Base-by-base conservation (phyloP, 2,797 vertebrate genomes). In the Pterois miles region DNA sequence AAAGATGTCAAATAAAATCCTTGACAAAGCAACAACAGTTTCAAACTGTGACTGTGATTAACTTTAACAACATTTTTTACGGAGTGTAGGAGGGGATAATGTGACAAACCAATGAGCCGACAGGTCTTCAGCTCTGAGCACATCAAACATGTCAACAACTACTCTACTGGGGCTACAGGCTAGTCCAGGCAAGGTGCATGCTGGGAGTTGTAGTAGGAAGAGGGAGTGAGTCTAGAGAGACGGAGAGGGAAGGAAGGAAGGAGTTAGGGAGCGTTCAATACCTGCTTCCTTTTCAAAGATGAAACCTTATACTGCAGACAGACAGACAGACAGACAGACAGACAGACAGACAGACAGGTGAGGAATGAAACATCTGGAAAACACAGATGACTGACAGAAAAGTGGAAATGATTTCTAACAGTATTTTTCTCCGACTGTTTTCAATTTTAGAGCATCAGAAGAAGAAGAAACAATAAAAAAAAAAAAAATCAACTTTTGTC, bases 201-300 rank as follows among this genome's bases (percentile, higher is more conserved):
- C 93, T 91, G 89, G 91, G 93, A 89, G 31, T 6, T 70, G 82
- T 81, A 83, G 80, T 72, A 34, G 11, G 53, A 31, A 56, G 56
- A 71, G 72, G 56, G 38, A 48, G 65, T 84, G 77, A 83, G 72
- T 81, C 52, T 81, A 18, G 22, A 18, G 56, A 58, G 20, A 22
- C 65, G 62, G 18, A 8, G 38, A 56, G 8, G 34, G 56, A 20
- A 57, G 48, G 18, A 43, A 27, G 54, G 46, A 29, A 50, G 43
- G 27, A 25, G 58, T 60, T 36, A 38, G 10, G 58, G 76, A 94
- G 90, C 83, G 87, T 89, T 95, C 90, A 94, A 95, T 97, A 98
- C 97, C 98, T 97, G 95, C 93, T 96, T 97, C 90, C 85, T 95
- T 95, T 93, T 97, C 93, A 95, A 93, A 96, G 96, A 96, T 73